Evolutionary conservation across 2,888 invertebrate genomes (phyloP).

Genomic region (Luperina nickerlii): DNA sequence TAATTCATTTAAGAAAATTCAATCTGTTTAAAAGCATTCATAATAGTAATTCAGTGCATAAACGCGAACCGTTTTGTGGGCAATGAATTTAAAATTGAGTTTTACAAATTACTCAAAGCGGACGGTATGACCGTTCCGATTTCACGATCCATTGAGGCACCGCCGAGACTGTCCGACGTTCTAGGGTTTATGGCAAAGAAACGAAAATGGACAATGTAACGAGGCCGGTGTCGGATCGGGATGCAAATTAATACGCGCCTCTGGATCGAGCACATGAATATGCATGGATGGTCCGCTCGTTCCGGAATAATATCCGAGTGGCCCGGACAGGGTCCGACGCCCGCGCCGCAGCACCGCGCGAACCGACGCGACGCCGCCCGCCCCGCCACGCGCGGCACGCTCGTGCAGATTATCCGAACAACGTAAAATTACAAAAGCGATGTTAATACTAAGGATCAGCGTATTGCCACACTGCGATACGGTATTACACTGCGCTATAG

Average conservation of each 20-base stretch:
- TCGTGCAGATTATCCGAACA: slow-evolving; percentile 64
- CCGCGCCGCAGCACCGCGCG: slow-evolving; percentile 49
- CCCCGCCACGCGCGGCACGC: slow-evolving; percentile 44
- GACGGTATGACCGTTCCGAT: slow-evolving; percentile 68
- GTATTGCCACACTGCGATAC: slow-evolving; percentile 14
- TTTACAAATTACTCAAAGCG: slow-evolving; percentile 66
- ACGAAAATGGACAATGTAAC: slow-evolving; percentile 84
- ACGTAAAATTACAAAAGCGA: slow-evolving; percentile 57
- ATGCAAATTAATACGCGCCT: slow-evolving; percentile 90
- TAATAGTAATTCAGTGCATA: slow-evolving; percentile 49
- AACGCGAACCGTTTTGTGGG: slow-evolving; percentile 53
- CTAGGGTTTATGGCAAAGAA: slow-evolving; percentile 80
- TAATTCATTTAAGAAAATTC: slow-evolving; percentile 33
- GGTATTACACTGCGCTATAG: slow-evolving; percentile 18
- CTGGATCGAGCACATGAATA: slow-evolving; percentile 87
- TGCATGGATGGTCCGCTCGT: slow-evolving; percentile 83
- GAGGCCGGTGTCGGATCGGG: slow-evolving; percentile 80
- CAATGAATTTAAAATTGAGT: slow-evolving; percentile 64
- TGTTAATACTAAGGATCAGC: slow-evolving; percentile 47
- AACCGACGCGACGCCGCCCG: slow-evolving; percentile 14
- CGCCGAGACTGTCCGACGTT: slow-evolving; percentile 68
- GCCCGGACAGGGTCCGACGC: slow-evolving; percentile 68
- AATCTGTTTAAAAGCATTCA: slow-evolving; percentile 47
- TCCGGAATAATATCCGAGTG: slow-evolving; percentile 85
- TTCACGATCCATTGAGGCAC: slow-evolving; percentile 78